Evolutionary conservation across 2,888 invertebrate genomes (phyloP).

Genomic region (Barypeithes pellucidus): DNA sequence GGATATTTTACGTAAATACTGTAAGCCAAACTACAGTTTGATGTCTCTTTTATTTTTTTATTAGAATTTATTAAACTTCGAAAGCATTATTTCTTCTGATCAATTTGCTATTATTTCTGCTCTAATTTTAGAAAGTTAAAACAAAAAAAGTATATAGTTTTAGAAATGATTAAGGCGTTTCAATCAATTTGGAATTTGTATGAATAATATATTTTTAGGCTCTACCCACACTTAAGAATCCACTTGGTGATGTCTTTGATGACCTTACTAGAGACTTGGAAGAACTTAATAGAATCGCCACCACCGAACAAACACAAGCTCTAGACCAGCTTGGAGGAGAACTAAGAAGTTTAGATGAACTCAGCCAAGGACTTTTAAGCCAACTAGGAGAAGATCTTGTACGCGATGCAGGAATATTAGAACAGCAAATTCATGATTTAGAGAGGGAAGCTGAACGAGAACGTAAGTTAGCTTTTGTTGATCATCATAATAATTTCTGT

Average conservation of each 20-base stretch:
- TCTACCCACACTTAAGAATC: not conserved
- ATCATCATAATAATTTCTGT: not conserved
- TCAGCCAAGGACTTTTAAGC: not conserved
- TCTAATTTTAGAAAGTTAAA: too few relatives aligned
- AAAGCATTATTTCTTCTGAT: too few relatives aligned
- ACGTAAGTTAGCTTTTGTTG: not conserved
- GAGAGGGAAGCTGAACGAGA: not conserved
- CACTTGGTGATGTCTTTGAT: not conserved
- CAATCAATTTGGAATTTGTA: too few relatives aligned
- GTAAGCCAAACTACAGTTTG: too few relatives aligned
- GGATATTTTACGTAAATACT: too few relatives aligned
- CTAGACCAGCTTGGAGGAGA: conserved; percentile 1
- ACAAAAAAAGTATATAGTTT: too few relatives aligned
- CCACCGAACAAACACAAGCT: not conserved
- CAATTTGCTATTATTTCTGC: too few relatives aligned
- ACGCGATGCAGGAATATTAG: not conserved
- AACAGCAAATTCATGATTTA: not conserved
- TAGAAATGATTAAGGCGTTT: too few relatives aligned
- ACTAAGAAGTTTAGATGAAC: not conserved
- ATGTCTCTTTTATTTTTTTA: too few relatives aligned
- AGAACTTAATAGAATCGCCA: not conserved
- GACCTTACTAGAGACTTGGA: conserved; percentile 8
- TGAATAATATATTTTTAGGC: not conserved
- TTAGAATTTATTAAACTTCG: too few relatives aligned
- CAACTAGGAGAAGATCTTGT: not conserved